Percentiles rank a stretch among this genome's conserved stretches.
phyloP scores from a whole-genome alignment of 1,140 invertebrate genomes.

The Nomia melanderi region DNA sequence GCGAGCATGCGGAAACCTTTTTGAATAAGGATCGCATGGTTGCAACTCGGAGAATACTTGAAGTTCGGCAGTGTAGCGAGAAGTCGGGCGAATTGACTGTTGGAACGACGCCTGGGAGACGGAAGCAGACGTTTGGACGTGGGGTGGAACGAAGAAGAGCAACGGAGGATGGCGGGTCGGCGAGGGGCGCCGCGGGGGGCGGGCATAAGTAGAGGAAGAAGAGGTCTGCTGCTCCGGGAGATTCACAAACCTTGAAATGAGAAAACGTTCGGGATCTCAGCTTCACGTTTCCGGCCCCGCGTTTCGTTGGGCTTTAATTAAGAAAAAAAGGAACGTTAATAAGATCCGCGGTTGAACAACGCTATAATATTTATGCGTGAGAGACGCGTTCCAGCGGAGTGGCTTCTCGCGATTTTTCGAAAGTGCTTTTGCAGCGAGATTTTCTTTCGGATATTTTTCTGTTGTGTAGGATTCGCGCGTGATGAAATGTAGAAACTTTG shows the following conservation, averaged over 20 bases:
- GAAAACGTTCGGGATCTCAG: conserved; percentile 36
- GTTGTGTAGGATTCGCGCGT: too few species aligned
- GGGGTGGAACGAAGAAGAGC: conserved; percentile 22
- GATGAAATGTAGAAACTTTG: too few species aligned
- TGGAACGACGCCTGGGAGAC: conserved; percentile 53
- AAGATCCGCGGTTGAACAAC: conserved; percentile 10
- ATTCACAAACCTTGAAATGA: conserved; percentile 50
- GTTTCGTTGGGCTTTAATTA: conserved; percentile 47
- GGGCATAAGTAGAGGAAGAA: conserved; percentile 45
- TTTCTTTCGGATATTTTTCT: neutral
- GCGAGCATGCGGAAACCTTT: conserved; percentile 53
- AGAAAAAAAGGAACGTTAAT: conserved; percentile 12
- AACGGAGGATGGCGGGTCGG: conserved; percentile 4
- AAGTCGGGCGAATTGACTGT: conserved; percentile 63
- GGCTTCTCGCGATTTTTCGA: neutral
- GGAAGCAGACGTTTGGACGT: conserved; percentile 58
- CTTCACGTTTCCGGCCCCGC: conserved; percentile 20
- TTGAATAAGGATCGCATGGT: conserved; percentile 58
- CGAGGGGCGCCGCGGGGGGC: neutral
- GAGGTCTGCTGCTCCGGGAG: conserved; percentile 46
- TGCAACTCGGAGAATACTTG: conserved; percentile 60
- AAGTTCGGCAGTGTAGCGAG: conserved; percentile 53
- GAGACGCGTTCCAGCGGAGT: neutral
- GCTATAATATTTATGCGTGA: conserved; percentile 26
- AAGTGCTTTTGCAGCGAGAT: neutral